Percentiles rank a stretch among this genome's conserved stretches.
Evolutionary conservation across 2,797 vertebrate genomes (phyloP).

Genomic region (Rhincodon typus): DNA sequence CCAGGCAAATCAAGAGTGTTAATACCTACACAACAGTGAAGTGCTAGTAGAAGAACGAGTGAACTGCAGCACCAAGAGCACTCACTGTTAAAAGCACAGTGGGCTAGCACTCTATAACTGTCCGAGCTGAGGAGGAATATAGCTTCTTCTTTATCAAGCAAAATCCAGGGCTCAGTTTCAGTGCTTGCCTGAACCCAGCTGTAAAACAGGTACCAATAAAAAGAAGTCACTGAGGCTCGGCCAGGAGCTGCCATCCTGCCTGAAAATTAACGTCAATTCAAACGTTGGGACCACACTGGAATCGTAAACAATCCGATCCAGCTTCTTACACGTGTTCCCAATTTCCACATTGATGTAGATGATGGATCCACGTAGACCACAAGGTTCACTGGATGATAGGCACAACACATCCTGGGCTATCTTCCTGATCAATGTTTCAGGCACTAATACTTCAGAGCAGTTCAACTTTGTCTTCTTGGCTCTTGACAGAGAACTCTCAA

Average conservation of each 20-base stretch:
- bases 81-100: background rate
- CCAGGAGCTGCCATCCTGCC: constrained; percentile 52
- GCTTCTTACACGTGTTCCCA: constrained; percentile 47
- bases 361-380: constrained; percentile 61
- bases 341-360: constrained; percentile 55
- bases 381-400: constrained; percentile 57
- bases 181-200: constrained; percentile 47
- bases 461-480: constrained; percentile 57
- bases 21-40: background rate
- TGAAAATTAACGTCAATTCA: constrained; percentile 61
- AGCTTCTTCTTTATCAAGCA: constrained; percentile 67
- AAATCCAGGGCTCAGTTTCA: constrained; percentile 61
- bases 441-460: constrained; percentile 60
- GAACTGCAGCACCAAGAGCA: background rate
- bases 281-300: constrained; percentile 59
- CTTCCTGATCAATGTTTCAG: constrained; percentile 52
- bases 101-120: constrained; percentile 48
- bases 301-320: constrained; percentile 52
- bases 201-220: constrained; percentile 21
- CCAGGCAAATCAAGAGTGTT: background rate
- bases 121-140: constrained; percentile 61
- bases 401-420: constrained; percentile 54
- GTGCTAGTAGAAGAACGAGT: background rate
- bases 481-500: constrained; percentile 56
- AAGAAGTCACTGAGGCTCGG: constrained; percentile 55